phyloP scores from a whole-genome alignment of 2,888 invertebrate species.

The Octodonta nipae region DNA sequence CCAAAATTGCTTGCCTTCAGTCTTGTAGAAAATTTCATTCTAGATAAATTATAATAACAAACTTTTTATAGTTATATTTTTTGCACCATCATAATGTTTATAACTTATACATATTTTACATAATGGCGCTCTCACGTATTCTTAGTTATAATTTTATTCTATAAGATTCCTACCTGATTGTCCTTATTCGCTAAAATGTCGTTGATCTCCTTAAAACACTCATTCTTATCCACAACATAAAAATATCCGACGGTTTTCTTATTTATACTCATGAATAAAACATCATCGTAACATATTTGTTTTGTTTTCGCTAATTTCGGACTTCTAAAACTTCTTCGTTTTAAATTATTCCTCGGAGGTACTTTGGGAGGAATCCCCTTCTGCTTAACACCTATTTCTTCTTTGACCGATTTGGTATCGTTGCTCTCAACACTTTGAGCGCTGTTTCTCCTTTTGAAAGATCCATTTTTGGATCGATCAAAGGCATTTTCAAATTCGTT shows the following conservation, averaged over 20 bases:
- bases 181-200: too few species aligned
- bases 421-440: constrained; percentile 9
- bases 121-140: too few species aligned
- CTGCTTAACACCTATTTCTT: too few species aligned
- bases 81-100: too few species aligned
- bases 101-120: too few species aligned
- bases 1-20: too few species aligned
- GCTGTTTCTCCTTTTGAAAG: constrained; percentile 9
- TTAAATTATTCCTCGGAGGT: constrained; percentile 36
- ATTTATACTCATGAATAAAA: constrained; percentile 19
- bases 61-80: too few species aligned
- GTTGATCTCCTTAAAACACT: constrained; percentile 21
- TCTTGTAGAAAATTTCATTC: too few species aligned
- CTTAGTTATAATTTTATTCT: too few species aligned
- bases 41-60: too few species aligned
- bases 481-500: constrained; percentile 6
- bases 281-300: constrained; percentile 19
- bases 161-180: too few species aligned
- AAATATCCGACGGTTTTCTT: constrained; percentile 21
- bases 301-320: constrained; percentile 18
- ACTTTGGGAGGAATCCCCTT: constrained; percentile 10
- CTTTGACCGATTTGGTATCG: too few species aligned
- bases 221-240: constrained; percentile 16
- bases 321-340: constrained; percentile 43
- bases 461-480: constrained; percentile 11